phyloP scores from a whole-genome alignment of 92 coral and sea anemone species.

The Epizoanthus stellaris region DNA sequence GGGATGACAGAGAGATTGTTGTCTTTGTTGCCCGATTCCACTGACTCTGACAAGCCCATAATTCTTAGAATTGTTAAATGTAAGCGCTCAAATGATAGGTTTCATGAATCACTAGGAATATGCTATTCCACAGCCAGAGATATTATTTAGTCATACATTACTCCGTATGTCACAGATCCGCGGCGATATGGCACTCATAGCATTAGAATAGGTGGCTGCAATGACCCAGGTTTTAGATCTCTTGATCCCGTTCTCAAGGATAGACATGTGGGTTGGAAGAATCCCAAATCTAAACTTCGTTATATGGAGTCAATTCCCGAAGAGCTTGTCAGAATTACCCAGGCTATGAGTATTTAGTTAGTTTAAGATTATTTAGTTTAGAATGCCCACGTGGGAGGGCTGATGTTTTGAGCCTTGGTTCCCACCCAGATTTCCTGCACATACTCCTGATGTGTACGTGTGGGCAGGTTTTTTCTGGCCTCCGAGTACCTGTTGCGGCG shows the following conservation, averaged over 20 bases:
- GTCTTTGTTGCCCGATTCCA: conserved; percentile 43
- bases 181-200: conserved; percentile 45
- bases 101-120: conserved; percentile 34
- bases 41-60: conserved; percentile 2
- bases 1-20: conserved; percentile 36
- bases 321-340: conserved; percentile 39
- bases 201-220: conserved; percentile 43
- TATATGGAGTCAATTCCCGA: conserved; percentile 41
- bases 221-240: conserved; percentile 40
- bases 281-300: conserved; percentile 44
- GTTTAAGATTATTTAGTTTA: conserved; percentile 2
- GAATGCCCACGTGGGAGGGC: conserved; percentile 29
- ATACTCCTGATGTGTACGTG: conserved; percentile 11
- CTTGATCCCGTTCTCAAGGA: conserved; percentile 32
- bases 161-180: conserved; percentile 33
- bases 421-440: neutral
- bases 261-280: conserved; percentile 47
- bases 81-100: conserved; percentile 10
- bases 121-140: conserved; percentile 27
- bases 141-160: conserved; percentile 38
- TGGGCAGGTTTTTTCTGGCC: conserved; percentile 47
- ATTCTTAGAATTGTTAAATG: conserved; percentile 30
- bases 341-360: conserved; percentile 30
- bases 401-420: conserved; percentile 11
- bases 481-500: conserved; percentile 39